Percentiles rank a stretch among this genome's conserved stretches.
Evolutionary conservation across 2,113 vertebrate species (phyloP).

Genomic region (Caretta caretta): DNA sequence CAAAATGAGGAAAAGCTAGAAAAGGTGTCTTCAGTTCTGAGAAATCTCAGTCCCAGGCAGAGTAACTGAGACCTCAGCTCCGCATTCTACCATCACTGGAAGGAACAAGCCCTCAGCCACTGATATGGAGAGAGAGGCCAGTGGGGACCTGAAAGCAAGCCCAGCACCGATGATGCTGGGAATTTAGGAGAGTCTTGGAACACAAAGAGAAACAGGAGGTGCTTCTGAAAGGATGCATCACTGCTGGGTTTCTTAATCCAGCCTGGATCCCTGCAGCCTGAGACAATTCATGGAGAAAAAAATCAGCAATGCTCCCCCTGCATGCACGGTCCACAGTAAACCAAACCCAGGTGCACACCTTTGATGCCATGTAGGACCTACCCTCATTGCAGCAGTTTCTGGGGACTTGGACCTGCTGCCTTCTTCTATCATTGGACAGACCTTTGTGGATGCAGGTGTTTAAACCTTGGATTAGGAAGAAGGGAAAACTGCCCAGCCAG

Average conservation of each 20-base stretch:
- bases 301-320: neutral
- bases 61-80: neutral
- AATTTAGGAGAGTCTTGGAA: neutral
- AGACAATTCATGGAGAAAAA: neutral
- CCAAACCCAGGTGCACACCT: fast-evolving
- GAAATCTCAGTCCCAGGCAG: neutral
- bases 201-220: neutral
- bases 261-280: neutral
- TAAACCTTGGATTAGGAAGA: neutral
- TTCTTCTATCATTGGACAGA: neutral
- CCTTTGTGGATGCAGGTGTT: neutral
- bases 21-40: neutral
- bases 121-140: neutral
- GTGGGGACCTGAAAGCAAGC: neutral
- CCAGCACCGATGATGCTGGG: neutral
- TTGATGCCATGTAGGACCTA: neutral
- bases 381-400: neutral
- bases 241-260: neutral
- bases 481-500: neutral
- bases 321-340: neutral
- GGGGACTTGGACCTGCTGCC: too few species aligned
- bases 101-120: neutral
- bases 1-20: constrained; percentile 22
- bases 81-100: neutral
- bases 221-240: neutral